Conservation (phyloP, 2,888 invertebrate species). For the Nemotelus nigrinus region DNA sequence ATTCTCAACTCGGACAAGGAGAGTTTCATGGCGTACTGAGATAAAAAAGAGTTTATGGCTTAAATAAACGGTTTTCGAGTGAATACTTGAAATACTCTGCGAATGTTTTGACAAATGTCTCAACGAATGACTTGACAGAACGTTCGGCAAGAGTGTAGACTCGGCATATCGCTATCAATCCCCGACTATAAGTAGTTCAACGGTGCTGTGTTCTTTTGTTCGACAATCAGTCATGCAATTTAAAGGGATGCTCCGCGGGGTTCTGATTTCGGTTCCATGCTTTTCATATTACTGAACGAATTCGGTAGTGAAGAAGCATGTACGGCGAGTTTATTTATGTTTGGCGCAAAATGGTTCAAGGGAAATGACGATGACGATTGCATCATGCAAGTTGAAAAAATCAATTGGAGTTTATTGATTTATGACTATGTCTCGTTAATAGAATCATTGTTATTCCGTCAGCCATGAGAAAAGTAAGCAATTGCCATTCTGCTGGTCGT, state of each 20-base stretch:
- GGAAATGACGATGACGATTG: not conserved
- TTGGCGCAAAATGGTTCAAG: not conserved
- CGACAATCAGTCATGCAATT: not conserved
- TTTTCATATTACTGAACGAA: not conserved
- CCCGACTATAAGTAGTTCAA: too few relatives aligned
- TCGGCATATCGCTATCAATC: too few relatives aligned
- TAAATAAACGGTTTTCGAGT: too few relatives aligned
- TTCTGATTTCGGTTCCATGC: constrained; percentile 6
- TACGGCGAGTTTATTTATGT: not conserved
- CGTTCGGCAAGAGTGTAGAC: too few relatives aligned
- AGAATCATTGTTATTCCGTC: constrained; percentile 49
- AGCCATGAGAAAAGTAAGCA: constrained; percentile 50
- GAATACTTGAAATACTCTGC: too few relatives aligned
- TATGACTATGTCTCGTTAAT: constrained; percentile 49
- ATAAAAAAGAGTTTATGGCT: too few relatives aligned
- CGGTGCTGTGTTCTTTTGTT: not conserved
- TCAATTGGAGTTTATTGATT: constrained; percentile 51
- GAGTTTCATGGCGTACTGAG: too few relatives aligned
- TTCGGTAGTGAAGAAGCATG: not conserved
- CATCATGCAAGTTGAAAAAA: constrained; percentile 15
- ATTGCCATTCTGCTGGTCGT: constrained; percentile 42
- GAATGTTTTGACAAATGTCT: too few relatives aligned
- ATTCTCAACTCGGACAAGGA: too few relatives aligned
- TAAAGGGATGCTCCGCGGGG: constrained; percentile 24
- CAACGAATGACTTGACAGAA: too few relatives aligned